phyloP scores from a whole-genome alignment of 2,113 vertebrate species.

The Lepus americanus region DNA sequence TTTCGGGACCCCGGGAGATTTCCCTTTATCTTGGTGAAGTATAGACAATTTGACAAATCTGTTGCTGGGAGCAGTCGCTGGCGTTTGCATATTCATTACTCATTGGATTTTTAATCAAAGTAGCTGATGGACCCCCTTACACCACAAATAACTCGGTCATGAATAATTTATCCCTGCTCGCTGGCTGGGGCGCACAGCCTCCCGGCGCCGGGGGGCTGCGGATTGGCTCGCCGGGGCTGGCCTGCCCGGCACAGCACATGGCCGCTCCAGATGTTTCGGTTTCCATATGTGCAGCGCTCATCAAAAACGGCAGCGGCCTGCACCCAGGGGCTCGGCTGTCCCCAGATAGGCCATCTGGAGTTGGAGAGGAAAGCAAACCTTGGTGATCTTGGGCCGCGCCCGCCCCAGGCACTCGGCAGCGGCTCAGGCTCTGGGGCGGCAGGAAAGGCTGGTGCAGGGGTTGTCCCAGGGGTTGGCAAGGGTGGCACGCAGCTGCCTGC shows the following conservation, averaged over 20 bases:
- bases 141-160: conserved; percentile 85
- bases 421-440: too few relatives aligned
- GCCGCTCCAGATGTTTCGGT: conserved; percentile 93
- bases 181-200: conserved; percentile 87
- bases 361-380: conserved; percentile 79
- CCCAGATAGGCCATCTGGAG: conserved; percentile 91
- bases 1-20: conserved; percentile 90
- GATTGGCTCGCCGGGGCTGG: conserved; percentile 87
- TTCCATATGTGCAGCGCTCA: conserved; percentile 91
- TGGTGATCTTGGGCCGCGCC: conserved; percentile 63
- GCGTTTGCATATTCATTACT: conserved; percentile 93
- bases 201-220: conserved; percentile 81
- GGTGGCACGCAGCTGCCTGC: too few relatives aligned
- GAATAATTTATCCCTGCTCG: conserved; percentile 91
- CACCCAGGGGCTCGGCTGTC: conserved; percentile 87
- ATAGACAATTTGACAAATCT: conserved; percentile 93
- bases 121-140: conserved; percentile 86
- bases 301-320: conserved; percentile 87
- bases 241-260: conserved; percentile 91
- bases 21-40: conserved; percentile 91
- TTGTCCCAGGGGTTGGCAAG: neutral
- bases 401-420: too few relatives aligned
- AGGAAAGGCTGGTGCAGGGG: neutral
- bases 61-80: conserved; percentile 85
- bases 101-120: conserved; percentile 94